Evolutionary conservation across 2,888 invertebrate species (phyloP).

Genomic region (Gandaritis pyraliata): DNA sequence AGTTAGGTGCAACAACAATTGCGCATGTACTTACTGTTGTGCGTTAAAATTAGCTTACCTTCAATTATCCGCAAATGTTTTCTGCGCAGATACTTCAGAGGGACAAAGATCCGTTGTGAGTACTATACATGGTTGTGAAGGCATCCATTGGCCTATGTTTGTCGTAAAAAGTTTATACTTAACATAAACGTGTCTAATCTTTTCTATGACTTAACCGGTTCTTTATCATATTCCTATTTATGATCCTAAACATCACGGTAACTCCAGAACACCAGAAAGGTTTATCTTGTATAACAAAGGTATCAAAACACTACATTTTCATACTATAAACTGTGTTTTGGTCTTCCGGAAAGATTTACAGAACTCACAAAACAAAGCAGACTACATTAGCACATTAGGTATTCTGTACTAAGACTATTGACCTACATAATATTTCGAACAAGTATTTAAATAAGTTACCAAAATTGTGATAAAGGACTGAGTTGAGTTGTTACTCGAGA

Average conservation of each 20-base stretch:
- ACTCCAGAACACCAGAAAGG: neutral
- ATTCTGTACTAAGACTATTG: conserved; percentile 1
- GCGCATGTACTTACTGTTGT: no score
- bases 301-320: no score
- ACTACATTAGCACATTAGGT: no score
- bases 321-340: no score
- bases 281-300: neutral
- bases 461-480: conserved; percentile 30
- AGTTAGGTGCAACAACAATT: no score
- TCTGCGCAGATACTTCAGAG: no score
- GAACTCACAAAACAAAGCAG: neutral
- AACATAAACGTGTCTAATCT: conserved; percentile 31
- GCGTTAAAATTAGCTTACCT: no score
- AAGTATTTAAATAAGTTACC: neutral
- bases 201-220: conserved; percentile 33
- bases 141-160: neutral
- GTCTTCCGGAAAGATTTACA: neutral
- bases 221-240: conserved; percentile 28
- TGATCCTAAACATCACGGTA: neutral
- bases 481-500: conserved; percentile 32
- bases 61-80: no score
- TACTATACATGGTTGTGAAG: neutral
- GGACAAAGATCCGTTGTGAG: no score
- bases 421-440: neutral
- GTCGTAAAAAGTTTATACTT: neutral